Percentiles rank a stretch among this genome's conserved stretches.
Evolutionary conservation across 1,140 invertebrate genomes (phyloP).

Genomic region (Scylla paramamosain): DNA sequence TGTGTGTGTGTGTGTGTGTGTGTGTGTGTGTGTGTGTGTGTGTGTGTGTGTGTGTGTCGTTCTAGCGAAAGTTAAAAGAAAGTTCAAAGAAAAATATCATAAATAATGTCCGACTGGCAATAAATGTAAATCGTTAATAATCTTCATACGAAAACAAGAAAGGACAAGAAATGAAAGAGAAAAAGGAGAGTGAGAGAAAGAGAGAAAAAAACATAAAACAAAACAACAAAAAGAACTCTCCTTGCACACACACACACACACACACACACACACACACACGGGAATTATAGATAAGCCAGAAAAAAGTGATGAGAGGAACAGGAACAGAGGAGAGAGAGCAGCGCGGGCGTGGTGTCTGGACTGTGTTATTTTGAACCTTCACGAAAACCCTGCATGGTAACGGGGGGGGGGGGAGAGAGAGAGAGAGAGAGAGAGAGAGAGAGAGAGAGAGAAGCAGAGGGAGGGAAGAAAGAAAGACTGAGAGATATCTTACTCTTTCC

Average conservation of each 20-base stretch:
- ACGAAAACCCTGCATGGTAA: background rate
- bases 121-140: too few species aligned
- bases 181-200: too few species aligned
- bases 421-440: background rate
- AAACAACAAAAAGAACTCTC: background rate
- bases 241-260: background rate
- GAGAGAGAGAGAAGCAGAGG: background rate
- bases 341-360: background rate
- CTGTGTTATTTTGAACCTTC: background rate
- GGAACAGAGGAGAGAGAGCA: background rate
- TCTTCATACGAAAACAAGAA: background rate
- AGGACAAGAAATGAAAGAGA: too few species aligned
- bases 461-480: too few species aligned
- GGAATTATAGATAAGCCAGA: background rate
- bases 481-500: too few species aligned
- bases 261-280: constrained; percentile 11
- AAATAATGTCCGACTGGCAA: too few species aligned
- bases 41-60: too few species aligned
- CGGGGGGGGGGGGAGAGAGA: background rate
- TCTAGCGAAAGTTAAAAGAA: too few species aligned
- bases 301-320: background rate
- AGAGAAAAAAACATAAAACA: too few species aligned
- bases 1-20: too few species aligned
- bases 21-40: too few species aligned
- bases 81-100: too few species aligned